Base-by-base conservation (phyloP, 2,888 invertebrate species). In the Melanargia galathea region DNA sequence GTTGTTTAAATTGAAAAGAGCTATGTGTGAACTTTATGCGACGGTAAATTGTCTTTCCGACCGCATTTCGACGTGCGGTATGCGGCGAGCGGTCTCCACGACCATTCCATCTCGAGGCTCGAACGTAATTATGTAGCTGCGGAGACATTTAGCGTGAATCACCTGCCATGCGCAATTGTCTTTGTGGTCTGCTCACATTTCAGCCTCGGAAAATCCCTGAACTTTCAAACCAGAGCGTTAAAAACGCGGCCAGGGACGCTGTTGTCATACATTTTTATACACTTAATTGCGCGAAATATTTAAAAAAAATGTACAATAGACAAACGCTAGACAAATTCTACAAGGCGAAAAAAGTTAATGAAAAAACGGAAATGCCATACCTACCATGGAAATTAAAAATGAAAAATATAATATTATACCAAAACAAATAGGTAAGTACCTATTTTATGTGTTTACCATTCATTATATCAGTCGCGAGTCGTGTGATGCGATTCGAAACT, bases 101-200 rank as follows among this genome's bases (percentile, higher is more conserved):
- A 38, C 55, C 52, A 61, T 61, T 60, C 40, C 61, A 40, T 62
- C 60, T 62, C 55, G 63, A 49, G 61, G 54, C 66, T 59, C 49
- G 43, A 63, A 61, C 35, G 45, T 64, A 65, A 65, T 65, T 63
- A 63, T 52, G 43, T 59, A 30, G 48, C 48, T 45, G 16, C 60
- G 48, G 55, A 63, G 59, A 45, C 52, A 55, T 65, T 40, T 56
- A 59, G 55, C 10, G 59, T 70, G 66, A 71, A 67, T 70, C 70
- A 70, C 67, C 64, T 70, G 62, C 60, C 66, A 67, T 66, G 64
- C 58, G 48, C 56, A 22, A 62, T 24, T 30, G 20, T 60, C 56
- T 67, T 61, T 26, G 13, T 18, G 57, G 13, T 18, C 57, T 11
- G 13, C 16, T 20, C 45, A 57, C 30, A 46, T 46, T 40, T 35